Percentiles rank a stretch among this genome's conserved stretches.
These are phyloP conservation scores for Aromia moschata DNA, from an alignment of 2,888 invertebrate species.

Conservation along the genomic window DNA sequence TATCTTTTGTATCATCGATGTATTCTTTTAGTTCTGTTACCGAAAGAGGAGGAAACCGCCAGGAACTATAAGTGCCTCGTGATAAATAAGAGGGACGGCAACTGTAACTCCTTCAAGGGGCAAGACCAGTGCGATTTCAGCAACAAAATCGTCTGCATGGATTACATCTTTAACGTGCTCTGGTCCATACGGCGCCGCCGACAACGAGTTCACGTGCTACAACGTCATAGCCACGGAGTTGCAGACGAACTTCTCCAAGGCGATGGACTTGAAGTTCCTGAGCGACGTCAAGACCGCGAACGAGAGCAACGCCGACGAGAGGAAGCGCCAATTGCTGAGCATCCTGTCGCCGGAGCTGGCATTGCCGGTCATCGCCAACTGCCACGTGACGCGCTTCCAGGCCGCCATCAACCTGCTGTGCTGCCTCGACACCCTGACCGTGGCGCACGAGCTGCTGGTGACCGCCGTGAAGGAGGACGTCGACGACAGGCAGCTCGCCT, in stretches of 20 bases:
- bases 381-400: constrained; percentile 82
- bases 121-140: constrained; percentile 86
- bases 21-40: constrained; percentile 76
- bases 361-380: constrained; percentile 76
- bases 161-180: constrained; percentile 91
- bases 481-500: constrained; percentile 64
- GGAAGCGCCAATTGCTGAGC: constrained; percentile 63
- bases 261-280: constrained; percentile 49
- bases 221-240: constrained; percentile 85
- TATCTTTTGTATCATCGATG: background rate
- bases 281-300: constrained; percentile 48
- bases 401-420: constrained; percentile 91
- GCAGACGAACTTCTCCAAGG: constrained; percentile 57
- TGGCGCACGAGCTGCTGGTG: constrained; percentile 76
- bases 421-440: constrained; percentile 87
- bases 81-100: constrained; percentile 89
- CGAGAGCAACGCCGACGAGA: constrained; percentile 43
- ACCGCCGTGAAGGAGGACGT: constrained; percentile 65
- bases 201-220: constrained; percentile 76
- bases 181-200: constrained; percentile 88
- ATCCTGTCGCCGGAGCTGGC: constrained; percentile 84
- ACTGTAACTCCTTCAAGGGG: constrained; percentile 84
- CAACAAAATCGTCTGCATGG: constrained; percentile 82
- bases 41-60: constrained; percentile 80
- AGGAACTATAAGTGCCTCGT: constrained; percentile 84